Percentiles rank a stretch among this genome's conserved stretches.
Conservation (phyloP, 2,888 invertebrate species). For the Conistra vaccinii region DNA sequence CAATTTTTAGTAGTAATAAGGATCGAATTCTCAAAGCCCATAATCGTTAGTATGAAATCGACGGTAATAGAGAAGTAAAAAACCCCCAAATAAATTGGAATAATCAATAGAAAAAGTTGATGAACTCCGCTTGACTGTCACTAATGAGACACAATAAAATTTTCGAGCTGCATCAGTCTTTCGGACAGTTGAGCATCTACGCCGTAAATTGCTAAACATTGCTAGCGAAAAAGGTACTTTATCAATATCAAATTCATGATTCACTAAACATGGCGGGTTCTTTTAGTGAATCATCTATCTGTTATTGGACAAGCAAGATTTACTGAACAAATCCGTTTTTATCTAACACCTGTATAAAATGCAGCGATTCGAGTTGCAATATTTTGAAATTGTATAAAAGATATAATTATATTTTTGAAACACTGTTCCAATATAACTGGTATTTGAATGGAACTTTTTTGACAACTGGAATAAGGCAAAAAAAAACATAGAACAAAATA, state of each 20-base stretch:
- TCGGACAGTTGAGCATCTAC: too few species aligned
- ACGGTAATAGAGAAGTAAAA: too few species aligned
- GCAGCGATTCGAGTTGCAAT: background rate
- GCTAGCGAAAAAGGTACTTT: background rate
- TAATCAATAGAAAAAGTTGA: background rate
- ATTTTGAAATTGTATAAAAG: background rate
- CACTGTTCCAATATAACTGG: background rate
- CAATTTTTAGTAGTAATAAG: too few species aligned
- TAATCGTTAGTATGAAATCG: too few species aligned
- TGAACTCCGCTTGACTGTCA: background rate
- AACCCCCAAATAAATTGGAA: too few species aligned
- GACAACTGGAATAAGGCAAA: background rate
- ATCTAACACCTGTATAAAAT: background rate
- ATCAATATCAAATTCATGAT: background rate
- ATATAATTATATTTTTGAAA: background rate
- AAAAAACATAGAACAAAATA: background rate
- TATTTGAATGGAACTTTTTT: background rate
- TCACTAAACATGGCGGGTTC: background rate
- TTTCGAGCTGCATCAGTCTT: too few species aligned
- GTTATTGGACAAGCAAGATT: background rate
- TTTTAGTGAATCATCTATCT: background rate
- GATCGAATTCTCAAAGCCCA: too few species aligned
- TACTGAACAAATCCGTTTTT: background rate
- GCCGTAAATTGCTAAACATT: background rate
- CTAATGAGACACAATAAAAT: too few species aligned